Percentiles rank a stretch among this genome's conserved stretches.
These are phyloP conservation scores for Lates calcarifer DNA, from an alignment of 2,113 vertebrate genomes.

Conservation along the genomic window DNA sequence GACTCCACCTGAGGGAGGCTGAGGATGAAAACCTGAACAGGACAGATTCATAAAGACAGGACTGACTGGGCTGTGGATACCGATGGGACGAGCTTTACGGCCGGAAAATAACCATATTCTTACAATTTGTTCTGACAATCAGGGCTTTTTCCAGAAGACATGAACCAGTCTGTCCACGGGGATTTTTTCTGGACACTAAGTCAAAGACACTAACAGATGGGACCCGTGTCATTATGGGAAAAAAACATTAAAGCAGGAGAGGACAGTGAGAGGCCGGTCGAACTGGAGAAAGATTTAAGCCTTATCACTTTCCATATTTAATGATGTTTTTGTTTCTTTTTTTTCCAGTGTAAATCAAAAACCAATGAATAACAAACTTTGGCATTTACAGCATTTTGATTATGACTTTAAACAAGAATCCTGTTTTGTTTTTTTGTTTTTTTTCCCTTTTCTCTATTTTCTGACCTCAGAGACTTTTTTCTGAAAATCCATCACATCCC, in stretches of 20 bases:
- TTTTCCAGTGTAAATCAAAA: conserved; percentile 62
- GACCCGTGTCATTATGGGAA: neutral
- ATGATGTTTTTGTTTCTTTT: conserved; percentile 52
- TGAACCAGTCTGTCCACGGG: conserved; percentile 27
- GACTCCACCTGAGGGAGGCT: conserved; percentile 23
- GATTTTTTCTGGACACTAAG: conserved; percentile 8
- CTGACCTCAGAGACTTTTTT: conserved; percentile 44
- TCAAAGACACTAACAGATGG: conserved; percentile 1
- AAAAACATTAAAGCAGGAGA: neutral
- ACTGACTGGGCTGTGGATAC: conserved; percentile 14
- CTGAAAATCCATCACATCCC: conserved; percentile 46
- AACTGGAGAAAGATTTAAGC: conserved; percentile 75
- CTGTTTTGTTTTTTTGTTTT: conserved; percentile 52
- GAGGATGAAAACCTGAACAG: neutral
- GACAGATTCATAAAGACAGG: conserved; percentile 28
- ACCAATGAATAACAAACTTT: conserved; percentile 66
- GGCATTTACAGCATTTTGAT: conserved; percentile 66
- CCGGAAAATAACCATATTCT: conserved; percentile 49
- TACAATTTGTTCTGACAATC: conserved; percentile 83
- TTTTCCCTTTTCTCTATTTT: conserved; percentile 64
- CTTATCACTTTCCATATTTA: conserved; percentile 80
- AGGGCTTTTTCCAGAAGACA: conserved; percentile 73
- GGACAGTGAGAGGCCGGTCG: conserved; percentile 43
- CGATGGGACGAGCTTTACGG: conserved; percentile 77
- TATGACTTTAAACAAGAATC: conserved; percentile 54